Evolutionary conservation across 2,113 vertebrate genomes (phyloP), one percentile per base, ranked within the genome.

Genomic region (Aptenodytes patagonicus): DNA sequence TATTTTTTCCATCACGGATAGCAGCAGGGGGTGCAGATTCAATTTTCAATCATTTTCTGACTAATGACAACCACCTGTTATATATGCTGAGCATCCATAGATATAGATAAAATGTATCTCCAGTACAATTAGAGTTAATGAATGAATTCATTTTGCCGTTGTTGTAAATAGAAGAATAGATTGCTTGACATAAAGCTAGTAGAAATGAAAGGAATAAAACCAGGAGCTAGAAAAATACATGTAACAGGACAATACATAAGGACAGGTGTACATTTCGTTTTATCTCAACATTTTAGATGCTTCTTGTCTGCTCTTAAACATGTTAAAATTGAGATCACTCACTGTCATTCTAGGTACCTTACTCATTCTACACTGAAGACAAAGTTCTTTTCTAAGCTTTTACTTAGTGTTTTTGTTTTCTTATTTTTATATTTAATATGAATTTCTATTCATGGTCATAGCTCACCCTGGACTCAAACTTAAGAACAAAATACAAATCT

Each of bases 91-190:
- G 80, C 55, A 62, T 96, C 82, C 44, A 46, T 18, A 46, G 44
- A 46, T 46, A 86, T 24, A 96, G 94, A 93, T 79, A 91, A 86
- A 91, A 73, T 83, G 25, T 75, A 77, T 93, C 78, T 93, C 81
- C 77, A 88, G 49, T 91, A 73, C 94, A 65, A 97, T 93, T 97
- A 90, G 72, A 95, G 54, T 83, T 92, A 93, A 97, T 97, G 96
- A 97, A 97, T 95, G 29, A 84, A 93, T 93, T 97, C 65, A 46
- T 96, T 94, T 49, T 78, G 46, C 62, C 29, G 3, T 78, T 84
- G 84, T 9, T 71, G n/a, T 96, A 96, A 97, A 93, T 87, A 93
- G 42, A 94, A 97, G 92, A 95, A 95, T 93, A 88, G 73, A 80
- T 80, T 91, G 24, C 65, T 85, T 94, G 80, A 90, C 57, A 75